Base-by-base conservation (phyloP, 2,113 vertebrate genomes). In the Ailuropoda melanoleuca region DNA sequence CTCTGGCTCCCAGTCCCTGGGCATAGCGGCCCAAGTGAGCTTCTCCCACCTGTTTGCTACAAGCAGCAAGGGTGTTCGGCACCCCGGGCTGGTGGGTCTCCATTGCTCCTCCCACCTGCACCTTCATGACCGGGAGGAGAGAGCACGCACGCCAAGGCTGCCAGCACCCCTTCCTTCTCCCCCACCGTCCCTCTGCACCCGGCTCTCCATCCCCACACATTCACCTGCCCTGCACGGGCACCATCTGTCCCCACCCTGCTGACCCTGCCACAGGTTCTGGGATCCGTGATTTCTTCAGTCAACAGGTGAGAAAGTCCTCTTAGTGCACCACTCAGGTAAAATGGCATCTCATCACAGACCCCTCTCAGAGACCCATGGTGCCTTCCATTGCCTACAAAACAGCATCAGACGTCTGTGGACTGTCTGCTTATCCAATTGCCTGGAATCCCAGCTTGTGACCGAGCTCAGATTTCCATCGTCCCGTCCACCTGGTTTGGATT, bases 71-170 rank as follows among this genome's bases (percentile, higher is more conserved):
- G 17, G 37, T 75, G n/a, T 19, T 3, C 60, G 13, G n/a, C 55
- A 46, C 34, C 50, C 60, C 60, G 12, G 6, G 15, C 4, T 2
- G 21, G 37, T 53, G 15, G 23, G 29, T 6, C 26, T 29, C 53
- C n/a, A 4, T 11, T 1, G 0, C 12, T 58, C 19, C 18, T 15
- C 3, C n/a, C 6, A 21, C 15, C 50, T 74, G 29, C 23, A 6
- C 23, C 43, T 55, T 50, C 29, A 8, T 8, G 15, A 60, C 1
- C 14, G 74, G 53, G 13, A 72, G 72, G 66, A 64, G 58, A 50
- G 0, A 50, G 43, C 1, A 1, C 37, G 1, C 43, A 46, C 1
- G 3, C 64, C 34, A 9, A 39, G 14, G 4, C 46, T 43, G 43
- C 56, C 48, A 53, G 55, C n/a, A 4, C 68, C 43, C 13, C 81